Evolutionary conservation across 2,888 invertebrate genomes (phyloP).

Genomic region (Kryphioiulus occultus): DNA sequence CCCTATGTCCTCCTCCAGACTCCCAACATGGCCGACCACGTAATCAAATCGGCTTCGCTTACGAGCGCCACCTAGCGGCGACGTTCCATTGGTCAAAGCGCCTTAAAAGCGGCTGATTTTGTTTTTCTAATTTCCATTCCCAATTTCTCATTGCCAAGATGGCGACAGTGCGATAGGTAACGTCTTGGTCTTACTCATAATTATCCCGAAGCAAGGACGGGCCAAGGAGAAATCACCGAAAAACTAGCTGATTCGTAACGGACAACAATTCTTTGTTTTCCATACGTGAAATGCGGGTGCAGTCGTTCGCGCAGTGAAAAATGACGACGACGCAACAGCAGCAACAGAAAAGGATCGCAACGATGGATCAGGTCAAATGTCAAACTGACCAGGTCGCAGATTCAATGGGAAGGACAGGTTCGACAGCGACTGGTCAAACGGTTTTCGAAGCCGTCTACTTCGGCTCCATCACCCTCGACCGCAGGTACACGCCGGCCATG

Average conservation of each 20-base stretch:
- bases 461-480: slow-evolving; percentile 47
- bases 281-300: too few species aligned
- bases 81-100: too few species aligned
- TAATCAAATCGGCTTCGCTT: too few species aligned
- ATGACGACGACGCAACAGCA: neutral
- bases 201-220: neutral
- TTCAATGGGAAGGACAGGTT: neutral
- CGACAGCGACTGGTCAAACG: neutral
- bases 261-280: too few species aligned
- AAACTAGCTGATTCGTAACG: neutral
- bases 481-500: slow-evolving; percentile 47
- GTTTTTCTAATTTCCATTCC: too few species aligned
- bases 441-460: slow-evolving; percentile 33
- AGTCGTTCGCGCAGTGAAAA: too few species aligned
- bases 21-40: too few species aligned
- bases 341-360: neutral
- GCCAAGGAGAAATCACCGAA: neutral
- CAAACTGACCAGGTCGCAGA: neutral
- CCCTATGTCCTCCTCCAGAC: too few species aligned
- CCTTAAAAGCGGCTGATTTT: too few species aligned
- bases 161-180: neutral
- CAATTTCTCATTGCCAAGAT: neutral
- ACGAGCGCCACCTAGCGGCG: too few species aligned
- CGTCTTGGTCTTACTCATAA: too few species aligned
- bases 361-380: neutral